Percentiles rank a stretch among this genome's conserved stretches.
Conservation (phyloP, 2,113 vertebrate species). For the Grus americana region DNA sequence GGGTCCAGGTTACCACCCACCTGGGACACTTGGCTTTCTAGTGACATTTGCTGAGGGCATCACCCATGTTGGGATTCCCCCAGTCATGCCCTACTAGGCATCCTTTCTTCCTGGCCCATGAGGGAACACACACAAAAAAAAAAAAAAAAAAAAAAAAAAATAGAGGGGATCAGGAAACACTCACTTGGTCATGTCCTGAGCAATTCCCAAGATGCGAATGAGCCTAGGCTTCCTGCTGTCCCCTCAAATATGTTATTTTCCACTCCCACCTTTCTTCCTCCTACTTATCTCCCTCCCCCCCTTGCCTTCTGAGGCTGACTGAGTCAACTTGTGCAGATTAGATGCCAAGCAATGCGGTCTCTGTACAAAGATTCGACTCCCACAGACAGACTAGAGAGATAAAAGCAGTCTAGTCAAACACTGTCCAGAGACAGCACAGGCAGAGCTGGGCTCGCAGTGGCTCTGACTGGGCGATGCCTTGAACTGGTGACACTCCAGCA, state of each 20-base stretch:
- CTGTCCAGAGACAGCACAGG: slow-evolving; percentile 43
- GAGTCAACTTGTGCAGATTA: slow-evolving; percentile 44
- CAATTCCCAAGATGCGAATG: background rate
- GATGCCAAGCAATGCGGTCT: slow-evolving; percentile 28
- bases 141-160: background rate
- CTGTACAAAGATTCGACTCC: slow-evolving; percentile 37
- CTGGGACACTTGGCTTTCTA: background rate
- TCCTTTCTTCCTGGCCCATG: background rate
- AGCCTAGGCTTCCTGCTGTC: slow-evolving; percentile 41
- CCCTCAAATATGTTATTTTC: slow-evolving; percentile 42
- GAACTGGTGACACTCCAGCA: background rate
- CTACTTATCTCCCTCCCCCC: slow-evolving; percentile 35
- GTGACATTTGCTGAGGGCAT: background rate
- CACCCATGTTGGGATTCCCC: background rate
- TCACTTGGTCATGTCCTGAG: slow-evolving; percentile 43
- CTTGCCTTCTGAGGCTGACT: slow-evolving; percentile 44
- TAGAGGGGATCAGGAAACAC: background rate
- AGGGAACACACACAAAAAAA: background rate
- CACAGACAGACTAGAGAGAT: slow-evolving; percentile 35
- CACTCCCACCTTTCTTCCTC: slow-evolving; percentile 54
- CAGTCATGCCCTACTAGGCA: accelerated
- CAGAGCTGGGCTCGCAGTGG: background rate
- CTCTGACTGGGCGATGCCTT: background rate
- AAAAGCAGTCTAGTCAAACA: slow-evolving; percentile 48
- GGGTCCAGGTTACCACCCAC: background rate